Base-by-base conservation (phyloP, 1,140 invertebrate genomes). In the Calephelis nemesis region DNA sequence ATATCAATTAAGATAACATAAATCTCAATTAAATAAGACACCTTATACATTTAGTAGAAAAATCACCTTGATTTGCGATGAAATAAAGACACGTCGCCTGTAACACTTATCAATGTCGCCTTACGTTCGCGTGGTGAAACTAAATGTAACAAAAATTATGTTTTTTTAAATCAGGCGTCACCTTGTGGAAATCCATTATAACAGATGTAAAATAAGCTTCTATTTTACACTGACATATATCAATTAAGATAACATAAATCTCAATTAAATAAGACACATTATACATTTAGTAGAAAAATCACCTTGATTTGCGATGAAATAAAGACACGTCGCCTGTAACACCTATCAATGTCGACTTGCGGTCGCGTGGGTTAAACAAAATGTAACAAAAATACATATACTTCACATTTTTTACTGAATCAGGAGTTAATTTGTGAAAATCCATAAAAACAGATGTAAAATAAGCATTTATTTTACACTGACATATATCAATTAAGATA, bases 101-200 rank as follows among this genome's bases (percentile, higher is more conserved):
- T 79, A 78, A 82, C 80, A 83, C 82, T 82, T 85, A 84, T 85
- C 83, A 86, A 83, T 74, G 82, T 84, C 81, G 75, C 72, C 79
- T 78, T 79, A 82, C 74, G 81, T 77, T 76, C 77, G 76, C 70
- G 63, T 62, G 74, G 75, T 83, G 76, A 79, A 84, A 77, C 74
- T 72, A 78, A 85, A 77, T 75, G 76, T 79, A 75, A 73, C 75
- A 80, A n/a, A n/a, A n/a, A n/a, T n/a, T n/a, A n/a, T n/a, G n/a
- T n/a, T n/a, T n/a, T n/a, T n/a, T n/a, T n/a, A n/a, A n/a, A n/a
- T n/a, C n/a, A n/a, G n/a, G n/a, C n/a, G n/a, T n/a, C n/a, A n/a
- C n/a, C n/a, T n/a, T n/a, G n/a, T n/a, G n/a, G n/a, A n/a, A n/a
- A n/a, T n/a, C n/a, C n/a, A n/a, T n/a, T n/a, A n/a, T n/a, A n/a